Evolutionary conservation across 2,113 vertebrate species (phyloP), one percentile per base, ranked within the genome.

Genomic region (Nestor notabilis): DNA sequence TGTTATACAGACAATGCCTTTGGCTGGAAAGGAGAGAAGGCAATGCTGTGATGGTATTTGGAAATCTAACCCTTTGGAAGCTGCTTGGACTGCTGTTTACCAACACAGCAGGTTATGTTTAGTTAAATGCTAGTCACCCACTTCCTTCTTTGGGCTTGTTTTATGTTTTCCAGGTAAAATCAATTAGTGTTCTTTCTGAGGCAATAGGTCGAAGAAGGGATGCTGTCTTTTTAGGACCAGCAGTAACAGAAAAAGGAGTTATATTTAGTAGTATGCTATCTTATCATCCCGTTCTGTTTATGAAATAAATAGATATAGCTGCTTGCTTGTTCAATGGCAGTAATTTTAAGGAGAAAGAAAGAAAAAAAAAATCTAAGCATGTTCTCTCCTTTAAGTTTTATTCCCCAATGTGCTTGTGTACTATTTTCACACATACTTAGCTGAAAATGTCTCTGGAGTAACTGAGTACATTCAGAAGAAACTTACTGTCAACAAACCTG

Each of bases 401-500:
- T 87, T 87, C 14, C 9, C 10, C 78, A 6, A 1, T 16, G 8
- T 75, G 12, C 24, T 72, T 75, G 33, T 25, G 2, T 61, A 15
- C 33, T 80, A 4, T 80, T 90, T 72, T 61, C 47, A 21, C 3
- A 6, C 2, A 2, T 29, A 37, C 35, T 70, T 33, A 29, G 28
- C 55, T 89, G 79, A 69, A 90, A 93, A 74, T 33, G 35, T 89
- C 83, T 97, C 75, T 37, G 10, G 76, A 83, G 85, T 88, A 91
- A 64, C 10, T 28, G 6, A 80, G 6, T 27, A 8, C 9, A 6
- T 50, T 94, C 79, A 65, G 49, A 90, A 89, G 63, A 44, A 91
- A 64, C 24, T 86, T 58, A 81, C 5, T 31, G 63, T 92, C 52
- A 87, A 63, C 47, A 76, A 84, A 89, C 31, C 33, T 91, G 35